A percentile compares a stretch with the other conserved stretches of the same genome.
Evolutionary conservation across 2,797 vertebrate species (phyloP).

Genomic region (Cephalopachus bancanus): DNA sequence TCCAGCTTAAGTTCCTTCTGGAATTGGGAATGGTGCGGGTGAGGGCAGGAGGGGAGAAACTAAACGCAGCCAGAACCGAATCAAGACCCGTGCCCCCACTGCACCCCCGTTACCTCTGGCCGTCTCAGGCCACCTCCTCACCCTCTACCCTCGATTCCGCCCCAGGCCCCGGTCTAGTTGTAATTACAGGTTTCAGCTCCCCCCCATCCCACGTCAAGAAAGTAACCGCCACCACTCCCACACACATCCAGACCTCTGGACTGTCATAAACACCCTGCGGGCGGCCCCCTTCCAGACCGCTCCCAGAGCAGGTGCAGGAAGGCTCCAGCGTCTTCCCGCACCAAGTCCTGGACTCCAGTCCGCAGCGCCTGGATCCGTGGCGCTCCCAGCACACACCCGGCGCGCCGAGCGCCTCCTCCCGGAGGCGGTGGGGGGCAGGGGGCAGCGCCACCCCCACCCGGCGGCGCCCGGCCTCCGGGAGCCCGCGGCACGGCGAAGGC

Average conservation of each 20-base stretch:
- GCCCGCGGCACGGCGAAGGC: neutral
- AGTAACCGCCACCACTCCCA: neutral
- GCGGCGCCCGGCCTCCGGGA: constrained; percentile 44
- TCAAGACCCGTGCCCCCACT: neutral
- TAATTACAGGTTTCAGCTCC: constrained; percentile 16
- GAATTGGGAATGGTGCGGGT: neutral
- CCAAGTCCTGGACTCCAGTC: neutral
- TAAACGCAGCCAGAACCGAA: neutral
- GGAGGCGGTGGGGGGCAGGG: neutral
- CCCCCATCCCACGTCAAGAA: neutral
- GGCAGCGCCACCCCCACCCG: constrained; percentile 55
- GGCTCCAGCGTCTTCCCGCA: neutral
- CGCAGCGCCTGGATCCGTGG: neutral
- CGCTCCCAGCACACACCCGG: constrained; percentile 62
- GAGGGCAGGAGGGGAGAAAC: neutral
- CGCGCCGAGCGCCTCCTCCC: constrained; percentile 38
- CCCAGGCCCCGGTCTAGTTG: neutral
- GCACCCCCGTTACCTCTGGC: neutral
- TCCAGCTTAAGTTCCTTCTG: neutral
- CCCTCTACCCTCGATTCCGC: neutral
- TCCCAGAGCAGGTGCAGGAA: constrained; percentile 62
- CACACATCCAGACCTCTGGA: neutral
- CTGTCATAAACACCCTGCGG: constrained; percentile 34
- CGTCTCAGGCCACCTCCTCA: neutral
- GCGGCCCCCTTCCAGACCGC: constrained; percentile 16